Percentiles rank a stretch among this genome's conserved stretches.
These are phyloP conservation scores for Choloepus didactylus DNA, from an alignment of 2,797 vertebrate species.

Conservation along the genomic window DNA sequence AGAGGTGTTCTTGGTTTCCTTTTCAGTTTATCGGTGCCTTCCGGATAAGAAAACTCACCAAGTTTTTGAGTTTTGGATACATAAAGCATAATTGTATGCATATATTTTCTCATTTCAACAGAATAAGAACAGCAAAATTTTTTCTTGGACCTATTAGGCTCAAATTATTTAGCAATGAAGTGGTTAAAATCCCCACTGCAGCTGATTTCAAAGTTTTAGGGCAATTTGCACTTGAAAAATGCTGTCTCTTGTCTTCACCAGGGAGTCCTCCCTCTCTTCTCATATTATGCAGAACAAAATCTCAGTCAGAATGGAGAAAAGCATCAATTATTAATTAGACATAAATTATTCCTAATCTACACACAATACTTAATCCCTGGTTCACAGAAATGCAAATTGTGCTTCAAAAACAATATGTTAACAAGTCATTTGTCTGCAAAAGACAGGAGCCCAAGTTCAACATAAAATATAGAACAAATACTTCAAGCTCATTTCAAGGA, in stretches of 20 bases:
- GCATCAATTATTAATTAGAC: constrained; percentile 87
- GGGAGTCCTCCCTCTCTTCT: constrained; percentile 78
- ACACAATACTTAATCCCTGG: constrained; percentile 85
- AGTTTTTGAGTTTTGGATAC: background rate
- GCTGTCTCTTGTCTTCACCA: constrained; percentile 77
- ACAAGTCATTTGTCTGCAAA: constrained; percentile 87
- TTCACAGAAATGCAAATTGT: constrained; percentile 88
- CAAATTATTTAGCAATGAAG: constrained; percentile 63
- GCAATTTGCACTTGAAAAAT: constrained; percentile 80
- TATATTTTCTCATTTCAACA: constrained; percentile 37
- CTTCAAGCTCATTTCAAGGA: constrained; percentile 81
- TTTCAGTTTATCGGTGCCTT: background rate
- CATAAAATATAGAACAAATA: constrained; percentile 86
- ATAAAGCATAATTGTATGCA: background rate
- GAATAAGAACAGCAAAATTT: background rate
- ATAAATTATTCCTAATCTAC: constrained; percentile 91
- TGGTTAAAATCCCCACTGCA: constrained; percentile 70
- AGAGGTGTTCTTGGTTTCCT: background rate
- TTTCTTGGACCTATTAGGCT: background rate
- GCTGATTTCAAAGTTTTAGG: constrained; percentile 69
- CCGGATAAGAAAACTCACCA: background rate
- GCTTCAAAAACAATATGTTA: constrained; percentile 88
- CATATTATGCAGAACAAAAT: constrained; percentile 84
- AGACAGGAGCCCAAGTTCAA: constrained; percentile 81
- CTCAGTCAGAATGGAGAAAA: constrained; percentile 69